These are phyloP conservation scores for Mormyrops boulengeri DNA, from an alignment of 2,797 vertebrate species.

Conservation along the genomic window DNA sequence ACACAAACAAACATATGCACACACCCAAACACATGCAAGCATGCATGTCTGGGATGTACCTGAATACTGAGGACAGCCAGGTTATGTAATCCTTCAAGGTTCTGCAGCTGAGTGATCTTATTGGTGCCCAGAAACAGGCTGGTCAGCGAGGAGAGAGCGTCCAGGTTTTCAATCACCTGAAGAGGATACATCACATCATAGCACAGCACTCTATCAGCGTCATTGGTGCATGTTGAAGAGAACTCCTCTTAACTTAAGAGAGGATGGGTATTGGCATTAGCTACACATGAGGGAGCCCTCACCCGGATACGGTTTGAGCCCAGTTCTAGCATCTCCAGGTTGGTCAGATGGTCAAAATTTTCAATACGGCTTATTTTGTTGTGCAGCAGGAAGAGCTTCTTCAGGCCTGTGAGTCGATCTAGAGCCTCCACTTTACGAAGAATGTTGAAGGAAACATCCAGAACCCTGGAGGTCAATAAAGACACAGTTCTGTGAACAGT, in stretches of 20 bases:
- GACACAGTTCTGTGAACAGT: neutral
- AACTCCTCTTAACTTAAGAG: neutral
- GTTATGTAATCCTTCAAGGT: slow-evolving; percentile 83
- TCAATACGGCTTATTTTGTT: slow-evolving; percentile 88
- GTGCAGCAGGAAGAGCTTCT: slow-evolving; percentile 94
- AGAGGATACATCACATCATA: neutral
- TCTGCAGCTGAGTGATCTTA: slow-evolving; percentile 93
- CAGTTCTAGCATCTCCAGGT: slow-evolving; percentile 88
- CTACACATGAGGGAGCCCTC: slow-evolving; percentile 35
- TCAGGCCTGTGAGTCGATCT: slow-evolving; percentile 74
- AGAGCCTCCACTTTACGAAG: slow-evolving; percentile 86
- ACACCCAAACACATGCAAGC: neutral
- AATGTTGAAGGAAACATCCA: slow-evolving; percentile 91
- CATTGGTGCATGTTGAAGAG: neutral
- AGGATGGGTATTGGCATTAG: neutral
- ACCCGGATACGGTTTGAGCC: slow-evolving; percentile 96
- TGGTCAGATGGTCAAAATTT: slow-evolving; percentile 74
- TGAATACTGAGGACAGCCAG: slow-evolving; percentile 94
- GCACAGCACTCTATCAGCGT: neutral
- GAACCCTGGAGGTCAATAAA: slow-evolving; percentile 59
- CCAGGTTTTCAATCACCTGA: slow-evolving; percentile 89
- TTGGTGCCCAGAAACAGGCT: slow-evolving; percentile 98
- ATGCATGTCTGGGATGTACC: slow-evolving; percentile 55
- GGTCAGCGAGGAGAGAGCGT: slow-evolving; percentile 73
- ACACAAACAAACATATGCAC: neutral